phyloP scores from a whole-genome alignment of 1,140 invertebrate species.

The Drosophila ananassae region DNA sequence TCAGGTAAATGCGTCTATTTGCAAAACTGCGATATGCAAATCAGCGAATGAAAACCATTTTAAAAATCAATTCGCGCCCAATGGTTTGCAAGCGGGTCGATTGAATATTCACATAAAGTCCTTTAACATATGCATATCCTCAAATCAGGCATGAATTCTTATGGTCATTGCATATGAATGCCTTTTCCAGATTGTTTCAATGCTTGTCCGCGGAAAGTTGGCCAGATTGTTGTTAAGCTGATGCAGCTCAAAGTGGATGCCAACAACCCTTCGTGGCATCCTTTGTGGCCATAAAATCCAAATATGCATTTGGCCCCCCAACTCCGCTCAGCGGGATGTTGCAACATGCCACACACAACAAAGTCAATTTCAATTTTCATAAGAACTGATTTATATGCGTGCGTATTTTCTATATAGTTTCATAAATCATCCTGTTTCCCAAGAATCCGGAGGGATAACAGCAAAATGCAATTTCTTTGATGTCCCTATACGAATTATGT shows the following conservation, averaged over 20 bases:
- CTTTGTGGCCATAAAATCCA: conserved; percentile 54
- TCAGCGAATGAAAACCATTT: not conserved
- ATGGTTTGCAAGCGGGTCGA: conserved; percentile 17
- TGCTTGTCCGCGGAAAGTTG: conserved; percentile 25
- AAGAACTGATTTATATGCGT: conserved; percentile 40
- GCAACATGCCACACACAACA: conserved; percentile 29
- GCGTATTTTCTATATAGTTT: conserved; percentile 12
- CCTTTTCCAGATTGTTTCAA: conserved; percentile 33
- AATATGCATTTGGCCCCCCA: conserved; percentile 48
- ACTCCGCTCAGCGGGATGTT: conserved; percentile 40
- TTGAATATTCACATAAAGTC: conserved; percentile 21
- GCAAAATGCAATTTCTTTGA: conserved; percentile 66
- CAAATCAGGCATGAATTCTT: conserved; percentile 17
- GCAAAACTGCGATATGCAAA: conserved; percentile 7
- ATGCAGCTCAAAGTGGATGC: conserved; percentile 43
- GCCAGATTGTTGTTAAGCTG: conserved; percentile 17
- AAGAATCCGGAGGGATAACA: conserved; percentile 35
- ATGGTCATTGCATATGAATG: conserved; percentile 29
- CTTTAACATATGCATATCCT: conserved; percentile 13
- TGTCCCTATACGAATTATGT: conserved; percentile 45
- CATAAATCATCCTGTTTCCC: conserved; percentile 51
- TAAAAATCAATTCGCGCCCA: conserved; percentile 2
- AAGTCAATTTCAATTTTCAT: conserved; percentile 55
- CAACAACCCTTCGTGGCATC: conserved; percentile 47
- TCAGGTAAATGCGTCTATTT: not conserved